Evolutionary conservation across 2,113 vertebrate species (phyloP), one percentile per base, ranked within the genome.

Genomic region (Ovis canadensis): DNA sequence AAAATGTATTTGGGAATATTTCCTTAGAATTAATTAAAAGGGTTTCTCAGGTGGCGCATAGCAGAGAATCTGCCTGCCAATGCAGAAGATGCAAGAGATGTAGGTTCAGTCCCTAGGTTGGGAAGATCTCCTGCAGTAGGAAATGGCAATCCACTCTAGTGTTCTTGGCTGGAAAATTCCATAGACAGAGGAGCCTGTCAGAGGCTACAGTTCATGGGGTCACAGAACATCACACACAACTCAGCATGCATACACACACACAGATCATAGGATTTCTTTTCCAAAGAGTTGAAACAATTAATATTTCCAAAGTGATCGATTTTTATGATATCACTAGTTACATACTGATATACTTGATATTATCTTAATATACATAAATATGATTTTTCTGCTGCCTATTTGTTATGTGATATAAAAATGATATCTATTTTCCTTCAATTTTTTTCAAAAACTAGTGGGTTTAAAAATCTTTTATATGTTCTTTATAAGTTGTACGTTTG

Each of bases 11-110:
- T 81, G 67, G 19, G 2, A 43, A 29, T 91, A 90, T 82, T 91
- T 80, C 27, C 67, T 95, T 71, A 92, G 62, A 86, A 55, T 96
- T 95, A 57, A 60, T 84, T 91, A 6, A 90, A 94, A 96, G 23
- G 21, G 23, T 96, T 95, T 90, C n/a, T 71, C 67, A 71, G 67
- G n/a, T 71, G n/a, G 67, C 3, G 0, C n/a, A 21, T 40, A 40
- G 67, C 23, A 40, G 36, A 67, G 33, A 40, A 71, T 36, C n/a
- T 71, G n/a, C 19, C n/a, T 71, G 67, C n/a, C 19, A 71, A 12
- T 3, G 67, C 67, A 71, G 67, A 19, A 71, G 67, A 40, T 23
- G 67, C n/a, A 40, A 71, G 10, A 40, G 67, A 40, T 23, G n/a
- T 6, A 23, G n/a, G 3, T 71, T 71, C n/a, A 71, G 6, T 12